Conservation (phyloP, 2,888 invertebrate genomes). For the Octonoba sinensis region DNA sequence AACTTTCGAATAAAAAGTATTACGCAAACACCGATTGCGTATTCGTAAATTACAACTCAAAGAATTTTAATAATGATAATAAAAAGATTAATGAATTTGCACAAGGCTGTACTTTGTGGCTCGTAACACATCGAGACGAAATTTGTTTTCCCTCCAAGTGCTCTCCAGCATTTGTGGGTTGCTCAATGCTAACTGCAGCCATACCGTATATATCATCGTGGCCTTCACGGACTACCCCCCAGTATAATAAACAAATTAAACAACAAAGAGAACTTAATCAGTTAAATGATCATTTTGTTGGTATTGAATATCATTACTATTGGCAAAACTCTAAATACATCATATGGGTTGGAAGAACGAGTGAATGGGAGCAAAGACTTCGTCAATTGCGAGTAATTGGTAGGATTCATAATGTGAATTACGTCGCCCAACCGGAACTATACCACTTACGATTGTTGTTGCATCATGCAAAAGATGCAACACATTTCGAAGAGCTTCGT, state of each 20-base stretch:
- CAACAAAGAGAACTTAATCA: background rate
- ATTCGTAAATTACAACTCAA: no score
- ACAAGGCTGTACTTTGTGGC: no score
- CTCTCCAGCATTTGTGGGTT: no score
- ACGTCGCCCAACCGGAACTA: background rate
- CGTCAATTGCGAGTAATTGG: background rate
- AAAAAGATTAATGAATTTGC: no score
- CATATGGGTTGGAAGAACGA: constrained; percentile 4
- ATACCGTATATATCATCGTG: no score
- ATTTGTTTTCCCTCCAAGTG: no score
- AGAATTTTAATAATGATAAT: no score
- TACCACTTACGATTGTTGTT: background rate
- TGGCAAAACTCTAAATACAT: background rate
- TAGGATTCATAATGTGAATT: background rate
- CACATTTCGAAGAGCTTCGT: constrained; percentile 5
- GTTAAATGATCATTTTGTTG: background rate
- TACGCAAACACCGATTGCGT: no score
- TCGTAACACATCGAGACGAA: no score
- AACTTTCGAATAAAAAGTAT: no score
- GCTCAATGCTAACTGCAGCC: no score
- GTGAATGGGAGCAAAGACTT: background rate
- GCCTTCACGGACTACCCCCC: no score
- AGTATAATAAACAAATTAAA: background rate
- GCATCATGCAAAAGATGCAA: constrained; percentile 2
- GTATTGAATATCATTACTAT: constrained; percentile 1